These are phyloP conservation scores for Oreochromis aureus DNA, from an alignment of 2,113 vertebrate genomes.

Conservation along the genomic window DNA sequence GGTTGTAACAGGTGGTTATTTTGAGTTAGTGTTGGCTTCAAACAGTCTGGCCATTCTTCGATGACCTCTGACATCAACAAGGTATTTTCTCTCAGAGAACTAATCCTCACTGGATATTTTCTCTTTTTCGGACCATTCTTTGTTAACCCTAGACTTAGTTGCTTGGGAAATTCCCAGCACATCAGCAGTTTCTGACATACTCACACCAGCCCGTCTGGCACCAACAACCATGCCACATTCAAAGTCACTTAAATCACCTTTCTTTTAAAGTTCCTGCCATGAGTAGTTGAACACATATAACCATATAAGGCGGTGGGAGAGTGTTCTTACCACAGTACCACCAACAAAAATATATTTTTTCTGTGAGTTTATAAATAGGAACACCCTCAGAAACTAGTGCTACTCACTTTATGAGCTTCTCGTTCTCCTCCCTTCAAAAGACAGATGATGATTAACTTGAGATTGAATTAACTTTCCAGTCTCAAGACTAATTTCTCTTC, in stretches of 20 bases:
- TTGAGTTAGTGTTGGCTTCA: background rate
- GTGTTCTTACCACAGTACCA: background rate
- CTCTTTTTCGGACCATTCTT: background rate
- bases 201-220: background rate
- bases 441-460: background rate
- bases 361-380: background rate
- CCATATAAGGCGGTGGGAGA: accelerated
- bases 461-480: background rate
- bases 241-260: background rate
- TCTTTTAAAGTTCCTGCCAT: background rate
- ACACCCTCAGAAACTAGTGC: background rate
- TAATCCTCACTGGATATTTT: background rate
- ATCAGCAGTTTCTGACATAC: background rate
- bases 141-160: background rate
- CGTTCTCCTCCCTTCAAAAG: background rate
- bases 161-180: background rate
- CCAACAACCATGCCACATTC: background rate
- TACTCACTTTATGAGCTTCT: background rate
- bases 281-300: background rate
- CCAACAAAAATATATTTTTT: background rate
- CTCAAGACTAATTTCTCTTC: background rate
- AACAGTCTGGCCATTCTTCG: background rate
- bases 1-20: background rate
- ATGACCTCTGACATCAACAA: background rate
- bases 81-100: background rate